These are phyloP conservation scores for Olivierus martensii DNA, from an alignment of 1,140 invertebrate genomes.

Conservation along the genomic window DNA sequence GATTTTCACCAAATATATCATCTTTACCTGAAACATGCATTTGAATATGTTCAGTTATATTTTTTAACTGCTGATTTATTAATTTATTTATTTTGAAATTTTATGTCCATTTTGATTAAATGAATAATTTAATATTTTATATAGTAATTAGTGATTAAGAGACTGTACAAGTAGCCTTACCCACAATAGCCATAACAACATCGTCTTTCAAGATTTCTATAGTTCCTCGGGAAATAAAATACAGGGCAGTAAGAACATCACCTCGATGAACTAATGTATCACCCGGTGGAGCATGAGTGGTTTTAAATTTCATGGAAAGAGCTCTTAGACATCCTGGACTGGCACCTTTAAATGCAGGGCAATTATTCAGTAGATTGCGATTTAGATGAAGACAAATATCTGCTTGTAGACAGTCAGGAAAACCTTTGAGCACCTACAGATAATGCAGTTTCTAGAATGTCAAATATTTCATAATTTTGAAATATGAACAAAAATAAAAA, in stretches of 20 bases:
- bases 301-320: constrained; percentile 81
- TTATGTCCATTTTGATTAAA: no score
- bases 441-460: no score
- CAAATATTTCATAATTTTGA: no score
- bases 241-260: constrained; percentile 86
- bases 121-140: no score
- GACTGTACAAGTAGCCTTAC: constrained; percentile 38
- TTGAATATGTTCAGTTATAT: background rate
- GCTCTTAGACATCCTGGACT: constrained; percentile 94
- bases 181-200: constrained; percentile 92
- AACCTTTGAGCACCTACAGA: constrained; percentile 71
- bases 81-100: no score
- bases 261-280: constrained; percentile 93
- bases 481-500: no score
- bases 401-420: constrained; percentile 95
- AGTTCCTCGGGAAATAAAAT: constrained; percentile 88
- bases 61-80: no score
- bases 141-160: no score
- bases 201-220: constrained; percentile 96
- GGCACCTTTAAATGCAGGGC: constrained; percentile 83
- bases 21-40: constrained; percentile 60
- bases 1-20: constrained; percentile 97
- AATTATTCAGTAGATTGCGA: constrained; percentile 84
- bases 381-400: constrained; percentile 98
- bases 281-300: constrained; percentile 93